Percentiles rank a stretch among this genome's conserved stretches.
phyloP scores from a whole-genome alignment of 2,113 vertebrate species.

The Murina feae region DNA sequence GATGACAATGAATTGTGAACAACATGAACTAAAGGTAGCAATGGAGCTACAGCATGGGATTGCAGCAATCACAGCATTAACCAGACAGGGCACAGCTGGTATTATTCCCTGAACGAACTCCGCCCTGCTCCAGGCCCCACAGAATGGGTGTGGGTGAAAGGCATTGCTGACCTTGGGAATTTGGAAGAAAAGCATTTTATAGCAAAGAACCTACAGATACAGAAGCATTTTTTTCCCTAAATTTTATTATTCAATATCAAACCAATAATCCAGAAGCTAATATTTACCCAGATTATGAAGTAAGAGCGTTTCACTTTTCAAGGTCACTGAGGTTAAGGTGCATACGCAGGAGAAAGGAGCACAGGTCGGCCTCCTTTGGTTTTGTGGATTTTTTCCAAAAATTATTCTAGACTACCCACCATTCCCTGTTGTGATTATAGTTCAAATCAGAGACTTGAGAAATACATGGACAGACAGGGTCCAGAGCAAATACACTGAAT shows the following conservation, averaged over 20 bases:
- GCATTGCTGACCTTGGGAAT: neutral
- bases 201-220: neutral
- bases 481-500: neutral
- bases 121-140: neutral
- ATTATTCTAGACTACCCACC: neutral
- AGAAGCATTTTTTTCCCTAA: neutral
- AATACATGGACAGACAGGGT: neutral
- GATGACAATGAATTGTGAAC: neutral
- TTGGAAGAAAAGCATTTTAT: neutral
- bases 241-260: constrained; percentile 10
- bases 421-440: neutral
- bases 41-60: neutral
- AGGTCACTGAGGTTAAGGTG: neutral
- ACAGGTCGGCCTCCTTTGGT: neutral
- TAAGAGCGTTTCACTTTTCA: neutral
- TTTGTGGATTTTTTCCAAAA: neutral
- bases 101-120: neutral
- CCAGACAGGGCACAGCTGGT: accelerated
- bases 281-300: neutral
- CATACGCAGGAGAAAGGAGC: neutral
- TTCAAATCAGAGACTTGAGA: neutral
- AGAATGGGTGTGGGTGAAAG: neutral
- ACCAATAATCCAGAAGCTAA: neutral
- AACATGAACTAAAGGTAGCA: neutral
- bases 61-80: too few relatives aligned